Evolutionary conservation across 1,140 invertebrate species (phyloP), one percentile per base, ranked within the genome.

Genomic region (Habropoda laboriosa): DNA sequence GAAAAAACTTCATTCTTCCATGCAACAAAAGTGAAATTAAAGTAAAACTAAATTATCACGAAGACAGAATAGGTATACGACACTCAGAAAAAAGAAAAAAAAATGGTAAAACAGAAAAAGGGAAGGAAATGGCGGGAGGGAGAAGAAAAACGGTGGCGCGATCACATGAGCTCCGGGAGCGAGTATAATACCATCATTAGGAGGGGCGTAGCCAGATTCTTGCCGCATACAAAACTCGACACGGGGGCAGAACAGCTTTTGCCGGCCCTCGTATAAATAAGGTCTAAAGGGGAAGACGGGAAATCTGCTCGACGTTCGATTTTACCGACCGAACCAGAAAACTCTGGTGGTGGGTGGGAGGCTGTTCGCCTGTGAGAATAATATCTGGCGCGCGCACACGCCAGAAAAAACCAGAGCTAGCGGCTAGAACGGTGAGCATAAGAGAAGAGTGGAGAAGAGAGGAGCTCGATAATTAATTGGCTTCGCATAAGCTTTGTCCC

Each of bases 141-240:
- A 27, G 51, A 10, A 16, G 61, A 10, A 42, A 45, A 72, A 63
- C 35, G 73, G 24, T 40, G 51, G 40, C 27, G 47, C n/a, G 78
- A 84, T 87, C 77, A 83, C 70, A 80, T 80, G 74, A 82, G 32
- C 47, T 42, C 67, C 42, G 35, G 57, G 55, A 81, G 81, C 58
- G 83, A 88, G 81, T 61, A 86, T 89, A 89, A 89, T 85, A 81
- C 83, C 78, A 80, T 88, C 85, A 88, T 88, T 88, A 88, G 79
- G 58, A 79, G 80, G n/a, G 79, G 80, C 86, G 86, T 85, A 81
- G 67, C 58, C 55, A 63, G 53, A 81, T 84, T 86, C 76, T 87
- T 85, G 72, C 81, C 67, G 67, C 61, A 60, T 87, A 87, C 82
- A 79, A 85, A 87, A 82, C 75, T 87, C 75, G 30, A 63, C 57